Conservation (phyloP, 2,797 vertebrate genomes). For the Nannoperca australis region DNA sequence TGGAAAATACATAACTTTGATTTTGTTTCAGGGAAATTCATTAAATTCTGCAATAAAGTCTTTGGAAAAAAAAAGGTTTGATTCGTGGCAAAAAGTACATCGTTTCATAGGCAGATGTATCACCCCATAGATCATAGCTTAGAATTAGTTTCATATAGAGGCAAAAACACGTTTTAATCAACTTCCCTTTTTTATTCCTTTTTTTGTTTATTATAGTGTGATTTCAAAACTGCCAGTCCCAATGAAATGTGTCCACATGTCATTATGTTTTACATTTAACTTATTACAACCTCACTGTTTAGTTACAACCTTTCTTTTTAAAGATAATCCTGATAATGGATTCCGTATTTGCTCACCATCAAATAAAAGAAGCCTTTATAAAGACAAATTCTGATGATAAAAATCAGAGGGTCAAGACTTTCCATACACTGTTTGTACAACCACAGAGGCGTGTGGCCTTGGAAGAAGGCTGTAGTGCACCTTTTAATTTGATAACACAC, state of each 20-base stretch:
- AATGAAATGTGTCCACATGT: background rate
- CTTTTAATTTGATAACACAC: slow-evolving; percentile 63
- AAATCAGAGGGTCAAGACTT: slow-evolving; percentile 1
- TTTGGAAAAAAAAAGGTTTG: background rate
- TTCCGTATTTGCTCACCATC: background rate
- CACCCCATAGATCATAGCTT: background rate
- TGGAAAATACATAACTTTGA: background rate
- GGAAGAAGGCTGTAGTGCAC: slow-evolving; percentile 10
- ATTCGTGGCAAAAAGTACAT: background rate
- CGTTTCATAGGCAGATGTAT: background rate
- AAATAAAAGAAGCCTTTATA: background rate
- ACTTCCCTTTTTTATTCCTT: background rate
- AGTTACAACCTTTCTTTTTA: background rate
- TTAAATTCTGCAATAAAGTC: background rate
- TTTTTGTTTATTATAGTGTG: background rate
- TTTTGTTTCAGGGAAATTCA: background rate
- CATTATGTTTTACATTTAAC: background rate
- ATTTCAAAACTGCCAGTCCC: background rate
- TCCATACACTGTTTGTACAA: background rate
- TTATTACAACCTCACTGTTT: background rate
- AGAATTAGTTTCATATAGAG: background rate
- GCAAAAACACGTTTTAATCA: background rate
- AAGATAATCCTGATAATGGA: background rate
- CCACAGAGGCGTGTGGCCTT: slow-evolving; percentile 49
- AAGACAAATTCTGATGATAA: background rate